Conservation (phyloP, 2,888 invertebrate genomes). For the Nomada ruficornis region DNA sequence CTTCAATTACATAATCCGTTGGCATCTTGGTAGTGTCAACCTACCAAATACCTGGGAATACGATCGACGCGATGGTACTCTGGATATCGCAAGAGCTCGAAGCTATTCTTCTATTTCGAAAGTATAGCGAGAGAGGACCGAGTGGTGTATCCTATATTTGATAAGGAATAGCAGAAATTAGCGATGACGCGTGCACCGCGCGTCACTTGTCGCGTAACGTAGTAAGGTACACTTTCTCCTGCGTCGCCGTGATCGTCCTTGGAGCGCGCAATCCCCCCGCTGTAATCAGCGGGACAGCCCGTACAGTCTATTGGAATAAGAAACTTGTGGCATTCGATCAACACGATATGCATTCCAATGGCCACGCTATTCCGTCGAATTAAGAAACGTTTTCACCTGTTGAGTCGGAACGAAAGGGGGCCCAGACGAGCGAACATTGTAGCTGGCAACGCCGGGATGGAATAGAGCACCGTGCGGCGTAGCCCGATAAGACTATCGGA, state of each 20-base stretch:
- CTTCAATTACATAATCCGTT: slow-evolving; percentile 42
- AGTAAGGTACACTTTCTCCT: slow-evolving; percentile 61
- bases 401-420: background rate
- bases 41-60: background rate
- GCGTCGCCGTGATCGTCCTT: slow-evolving; percentile 63
- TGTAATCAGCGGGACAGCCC: slow-evolving; percentile 11
- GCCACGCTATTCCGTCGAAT: background rate
- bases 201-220: slow-evolving; percentile 10
- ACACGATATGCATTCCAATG: slow-evolving; percentile 15
- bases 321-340: slow-evolving; percentile 25
- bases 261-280: slow-evolving; percentile 29
- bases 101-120: slow-evolving; percentile 1
- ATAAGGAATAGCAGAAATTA: slow-evolving; percentile 53
- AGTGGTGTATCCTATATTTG: slow-evolving; percentile 54
- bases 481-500: slow-evolving; percentile 9
- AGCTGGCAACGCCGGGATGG: slow-evolving; percentile 3
- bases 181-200: slow-evolving; percentile 42
- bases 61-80: background rate
- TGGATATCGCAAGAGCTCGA: background rate
- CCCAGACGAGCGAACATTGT: background rate
- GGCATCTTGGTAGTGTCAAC: background rate
- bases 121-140: slow-evolving; percentile 1
- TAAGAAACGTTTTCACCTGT: background rate
- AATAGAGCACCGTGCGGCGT: slow-evolving; percentile 45
- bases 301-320: slow-evolving; percentile 16